Conservation (phyloP, 2,113 vertebrate species). For the Piprites chloris region DNA sequence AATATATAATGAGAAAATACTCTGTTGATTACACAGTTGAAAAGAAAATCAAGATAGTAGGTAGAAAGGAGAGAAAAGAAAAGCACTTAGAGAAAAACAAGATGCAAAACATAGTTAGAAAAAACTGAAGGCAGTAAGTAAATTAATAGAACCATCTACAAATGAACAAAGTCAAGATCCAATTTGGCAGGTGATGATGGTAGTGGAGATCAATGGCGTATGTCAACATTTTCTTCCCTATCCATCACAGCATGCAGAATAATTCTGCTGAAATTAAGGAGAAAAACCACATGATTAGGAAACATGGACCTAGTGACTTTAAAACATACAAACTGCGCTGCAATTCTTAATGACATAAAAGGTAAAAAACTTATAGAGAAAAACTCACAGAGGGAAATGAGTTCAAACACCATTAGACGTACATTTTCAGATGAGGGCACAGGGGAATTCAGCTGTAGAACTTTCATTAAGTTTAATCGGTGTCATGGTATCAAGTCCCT, state of each 20-base stretch:
- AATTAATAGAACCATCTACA: not conserved
- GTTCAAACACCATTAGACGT: not conserved
- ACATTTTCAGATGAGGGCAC: not conserved
- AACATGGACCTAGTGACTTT: not conserved
- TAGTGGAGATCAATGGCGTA: not conserved
- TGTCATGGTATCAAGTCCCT: not conserved
- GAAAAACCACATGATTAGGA: not conserved
- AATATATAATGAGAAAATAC: constrained; percentile 40
- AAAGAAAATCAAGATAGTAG: not conserved
- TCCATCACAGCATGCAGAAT: not conserved
- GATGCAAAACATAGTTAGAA: not conserved
- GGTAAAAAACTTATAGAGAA: not conserved
- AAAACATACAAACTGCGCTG: not conserved
- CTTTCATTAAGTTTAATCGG: not conserved
- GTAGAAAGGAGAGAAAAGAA: not conserved
- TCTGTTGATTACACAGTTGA: not conserved
- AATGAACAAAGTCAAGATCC: not conserved
- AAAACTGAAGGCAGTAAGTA: not conserved
- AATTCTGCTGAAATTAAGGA: not conserved
- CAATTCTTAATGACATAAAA: not conserved
- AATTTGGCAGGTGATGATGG: not conserved
- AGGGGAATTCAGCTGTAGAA: not conserved
- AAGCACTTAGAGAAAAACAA: not conserved
- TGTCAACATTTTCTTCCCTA: not conserved
- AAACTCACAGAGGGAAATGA: not conserved